phyloP scores from a whole-genome alignment of 92 coral and sea anemone species.

The Porites divaricata region DNA sequence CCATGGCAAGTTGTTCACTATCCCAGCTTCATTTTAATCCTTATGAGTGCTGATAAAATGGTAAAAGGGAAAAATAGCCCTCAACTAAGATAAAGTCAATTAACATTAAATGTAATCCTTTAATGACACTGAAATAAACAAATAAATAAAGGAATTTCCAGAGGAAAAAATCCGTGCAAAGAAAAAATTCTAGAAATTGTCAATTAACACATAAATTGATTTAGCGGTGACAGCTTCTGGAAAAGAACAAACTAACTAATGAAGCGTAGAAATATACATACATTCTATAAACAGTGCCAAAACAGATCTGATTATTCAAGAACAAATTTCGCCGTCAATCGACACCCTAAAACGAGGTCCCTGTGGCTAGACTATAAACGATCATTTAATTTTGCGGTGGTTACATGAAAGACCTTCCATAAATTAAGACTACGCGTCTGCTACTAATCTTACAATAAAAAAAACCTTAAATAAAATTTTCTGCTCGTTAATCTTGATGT shows the following conservation, averaged over 20 bases:
- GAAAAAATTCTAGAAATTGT: conserved; percentile 1
- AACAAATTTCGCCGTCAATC: neutral
- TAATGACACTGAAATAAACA: neutral
- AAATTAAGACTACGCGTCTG: neutral
- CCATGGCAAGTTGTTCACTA: neutral
- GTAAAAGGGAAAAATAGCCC: neutral
- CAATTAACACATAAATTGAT: neutral
- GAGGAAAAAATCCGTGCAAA: neutral
- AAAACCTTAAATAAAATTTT: no score
- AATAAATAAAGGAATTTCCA: neutral
- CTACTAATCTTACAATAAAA: neutral
- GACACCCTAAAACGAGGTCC: neutral
- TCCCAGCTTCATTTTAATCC: neutral
- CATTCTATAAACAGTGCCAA: neutral
- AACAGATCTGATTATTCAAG: neutral
- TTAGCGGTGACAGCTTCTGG: neutral
- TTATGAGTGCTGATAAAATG: neutral
- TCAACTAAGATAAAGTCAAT: neutral
- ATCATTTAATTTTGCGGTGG: neutral
- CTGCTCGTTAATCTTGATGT: no score
- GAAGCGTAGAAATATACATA: conserved; percentile 16
- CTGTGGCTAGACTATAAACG: conserved; percentile 1
- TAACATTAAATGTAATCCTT: neutral
- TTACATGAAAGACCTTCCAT: neutral
- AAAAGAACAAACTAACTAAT: neutral